phyloP scores from a whole-genome alignment of 1,140 invertebrate genomes.

The Odontomachus brunneus region DNA sequence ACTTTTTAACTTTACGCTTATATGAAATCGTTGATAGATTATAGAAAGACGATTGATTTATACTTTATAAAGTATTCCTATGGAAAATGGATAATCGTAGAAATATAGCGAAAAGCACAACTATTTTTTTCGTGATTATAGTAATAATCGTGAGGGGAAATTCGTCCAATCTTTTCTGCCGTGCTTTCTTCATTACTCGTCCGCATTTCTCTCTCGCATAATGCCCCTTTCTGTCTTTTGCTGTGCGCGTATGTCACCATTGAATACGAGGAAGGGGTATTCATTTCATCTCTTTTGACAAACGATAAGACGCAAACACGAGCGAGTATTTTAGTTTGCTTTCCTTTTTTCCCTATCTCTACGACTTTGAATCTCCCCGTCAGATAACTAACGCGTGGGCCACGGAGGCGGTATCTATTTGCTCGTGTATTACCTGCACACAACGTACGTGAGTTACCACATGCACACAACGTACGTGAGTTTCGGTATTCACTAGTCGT shows the following conservation, averaged over 20 bases:
- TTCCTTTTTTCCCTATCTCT: conserved; percentile 80
- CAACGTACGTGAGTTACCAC: conserved; percentile 10
- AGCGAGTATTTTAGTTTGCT: conserved; percentile 63
- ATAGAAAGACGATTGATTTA: no score
- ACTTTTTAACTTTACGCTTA: no score
- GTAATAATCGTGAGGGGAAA: background rate
- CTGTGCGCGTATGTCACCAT: conserved; percentile 47
- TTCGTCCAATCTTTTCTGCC: background rate
- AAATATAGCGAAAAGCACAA: conserved; percentile 1
- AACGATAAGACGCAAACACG: conserved; percentile 83
- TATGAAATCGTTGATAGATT: no score
- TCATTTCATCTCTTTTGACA: conserved; percentile 82
- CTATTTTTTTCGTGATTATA: background rate
- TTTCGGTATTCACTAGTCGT: background rate
- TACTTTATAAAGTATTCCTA: background rate
- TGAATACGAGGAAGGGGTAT: conserved; percentile 75
- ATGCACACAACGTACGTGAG: conserved; percentile 5
- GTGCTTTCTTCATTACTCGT: background rate
- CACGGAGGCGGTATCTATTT: conserved; percentile 20
- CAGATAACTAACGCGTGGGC: conserved; percentile 79
- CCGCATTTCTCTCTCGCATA: background rate
- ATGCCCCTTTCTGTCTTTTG: conserved; percentile 22
- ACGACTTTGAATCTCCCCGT: conserved; percentile 82
- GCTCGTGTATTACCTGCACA: conserved; percentile 18
- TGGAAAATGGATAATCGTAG: background rate